phyloP scores from a whole-genome alignment of 2,888 invertebrate genomes.

The Acholoe squamosa region DNA sequence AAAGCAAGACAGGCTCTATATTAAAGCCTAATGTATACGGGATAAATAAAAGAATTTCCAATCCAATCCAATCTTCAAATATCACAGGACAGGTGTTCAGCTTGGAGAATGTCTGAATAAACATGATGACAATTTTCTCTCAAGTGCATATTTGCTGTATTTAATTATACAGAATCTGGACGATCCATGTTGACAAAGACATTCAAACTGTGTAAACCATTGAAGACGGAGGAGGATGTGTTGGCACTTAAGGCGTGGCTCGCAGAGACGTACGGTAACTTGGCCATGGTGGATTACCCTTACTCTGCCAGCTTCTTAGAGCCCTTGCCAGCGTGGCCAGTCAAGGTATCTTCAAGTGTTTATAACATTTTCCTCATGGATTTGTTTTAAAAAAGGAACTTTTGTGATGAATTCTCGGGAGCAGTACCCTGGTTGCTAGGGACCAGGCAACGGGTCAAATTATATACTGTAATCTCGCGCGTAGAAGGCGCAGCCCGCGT shows the following conservation, averaged over 20 bases:
- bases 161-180: conserved; percentile 87
- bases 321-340: conserved; percentile 92
- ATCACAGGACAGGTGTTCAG: no score
- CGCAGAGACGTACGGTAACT: conserved; percentile 85
- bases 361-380: background rate
- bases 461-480: no score
- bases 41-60: no score
- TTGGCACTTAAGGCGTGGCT: conserved; percentile 73
- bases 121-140: background rate
- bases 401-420: no score
- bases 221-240: conserved; percentile 86
- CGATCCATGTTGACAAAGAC: conserved; percentile 88
- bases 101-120: background rate
- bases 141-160: no score
- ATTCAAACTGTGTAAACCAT: conserved; percentile 90
- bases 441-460: no score
- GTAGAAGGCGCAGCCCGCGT: no score
- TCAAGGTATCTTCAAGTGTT: conserved; percentile 84
- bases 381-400: no score
- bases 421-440: no score
- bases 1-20: no score
- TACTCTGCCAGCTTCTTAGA: conserved; percentile 92
- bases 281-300: conserved; percentile 98
- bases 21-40: no score
- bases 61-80: no score